These are phyloP conservation scores for Eulacestoma nigropectus DNA, from an alignment of 2,113 vertebrate genomes.

Conservation along the genomic window DNA sequence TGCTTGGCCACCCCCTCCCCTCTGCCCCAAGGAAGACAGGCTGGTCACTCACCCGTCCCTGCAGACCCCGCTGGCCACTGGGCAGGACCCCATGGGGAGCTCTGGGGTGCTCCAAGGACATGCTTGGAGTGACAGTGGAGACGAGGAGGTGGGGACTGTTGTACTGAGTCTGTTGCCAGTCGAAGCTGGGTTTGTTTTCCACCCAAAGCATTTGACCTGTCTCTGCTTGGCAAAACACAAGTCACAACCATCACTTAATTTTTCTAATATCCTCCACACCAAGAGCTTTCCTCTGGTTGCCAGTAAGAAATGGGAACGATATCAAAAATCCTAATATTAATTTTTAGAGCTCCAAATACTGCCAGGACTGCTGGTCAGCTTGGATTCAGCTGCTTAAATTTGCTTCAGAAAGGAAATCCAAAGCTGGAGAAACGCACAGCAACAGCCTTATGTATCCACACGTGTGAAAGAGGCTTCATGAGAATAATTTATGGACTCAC, in stretches of 20 bases:
- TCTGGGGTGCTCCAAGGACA: neutral
- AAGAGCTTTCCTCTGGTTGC: neutral
- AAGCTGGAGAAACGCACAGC: neutral
- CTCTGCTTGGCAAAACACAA: neutral
- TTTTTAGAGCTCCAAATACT: neutral
- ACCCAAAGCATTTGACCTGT: neutral
- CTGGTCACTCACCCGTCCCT: neutral
- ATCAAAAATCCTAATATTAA: neutral
- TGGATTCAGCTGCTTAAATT: neutral
- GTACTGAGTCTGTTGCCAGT: neutral
- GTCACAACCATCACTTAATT: neutral
- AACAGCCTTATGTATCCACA: neutral
- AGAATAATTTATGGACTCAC: neutral
- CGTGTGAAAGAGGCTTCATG: neutral
- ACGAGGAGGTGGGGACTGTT: neutral
- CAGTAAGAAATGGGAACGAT: neutral
- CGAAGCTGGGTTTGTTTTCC: neutral
- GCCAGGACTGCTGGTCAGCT: neutral
- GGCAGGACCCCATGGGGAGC: neutral
- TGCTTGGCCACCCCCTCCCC: neutral
- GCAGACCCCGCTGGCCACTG: neutral
- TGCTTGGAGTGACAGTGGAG: neutral
- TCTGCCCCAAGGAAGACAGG: neutral
- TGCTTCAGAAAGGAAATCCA: neutral
- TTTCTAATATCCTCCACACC: neutral